A percentile compares a stretch with the other conserved stretches of the same genome.
Conservation (phyloP, 2,113 vertebrate species). For the Anolis carolinensis region DNA sequence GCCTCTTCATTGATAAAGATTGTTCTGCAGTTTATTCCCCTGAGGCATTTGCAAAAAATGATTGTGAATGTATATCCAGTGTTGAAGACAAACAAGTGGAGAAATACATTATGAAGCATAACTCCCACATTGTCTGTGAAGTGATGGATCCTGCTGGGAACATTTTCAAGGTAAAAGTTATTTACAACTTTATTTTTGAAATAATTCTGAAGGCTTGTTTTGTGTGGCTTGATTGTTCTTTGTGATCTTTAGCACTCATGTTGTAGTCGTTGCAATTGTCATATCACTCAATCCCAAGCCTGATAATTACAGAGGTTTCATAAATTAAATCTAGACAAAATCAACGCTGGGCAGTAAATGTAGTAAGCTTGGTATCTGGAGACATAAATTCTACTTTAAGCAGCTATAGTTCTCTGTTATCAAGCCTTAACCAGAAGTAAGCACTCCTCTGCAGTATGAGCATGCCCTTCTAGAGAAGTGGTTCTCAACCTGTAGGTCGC, state of each 20-base stretch:
- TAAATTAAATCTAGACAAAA: no score
- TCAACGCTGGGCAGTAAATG: no score
- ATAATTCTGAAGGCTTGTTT: not conserved
- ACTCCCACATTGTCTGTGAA: slow-evolving; percentile 78
- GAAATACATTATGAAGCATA: slow-evolving; percentile 87
- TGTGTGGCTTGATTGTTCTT: not conserved
- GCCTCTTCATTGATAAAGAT: slow-evolving; percentile 80
- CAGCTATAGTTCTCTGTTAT: no score
- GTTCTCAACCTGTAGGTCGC: no score
- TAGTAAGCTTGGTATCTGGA: no score
- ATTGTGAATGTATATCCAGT: slow-evolving; percentile 32
- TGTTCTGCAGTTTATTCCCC: slow-evolving; percentile 83
- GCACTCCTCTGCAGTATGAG: no score
- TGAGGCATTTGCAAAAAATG: slow-evolving; percentile 50
- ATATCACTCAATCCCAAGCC: no score
- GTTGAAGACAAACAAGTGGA: slow-evolving; percentile 68
- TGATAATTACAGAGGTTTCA: no score
- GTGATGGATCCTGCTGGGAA: slow-evolving; percentile 85
- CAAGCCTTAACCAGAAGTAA: no score
- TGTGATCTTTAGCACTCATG: not conserved
- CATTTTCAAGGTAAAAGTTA: slow-evolving; percentile 82
- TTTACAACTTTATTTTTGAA: not conserved
- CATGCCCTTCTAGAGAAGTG: no score
- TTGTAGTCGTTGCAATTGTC: no score
- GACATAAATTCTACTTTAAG: no score